Conservation (phyloP, 2,113 vertebrate species). For the Neolamprologus falcicula region DNA sequence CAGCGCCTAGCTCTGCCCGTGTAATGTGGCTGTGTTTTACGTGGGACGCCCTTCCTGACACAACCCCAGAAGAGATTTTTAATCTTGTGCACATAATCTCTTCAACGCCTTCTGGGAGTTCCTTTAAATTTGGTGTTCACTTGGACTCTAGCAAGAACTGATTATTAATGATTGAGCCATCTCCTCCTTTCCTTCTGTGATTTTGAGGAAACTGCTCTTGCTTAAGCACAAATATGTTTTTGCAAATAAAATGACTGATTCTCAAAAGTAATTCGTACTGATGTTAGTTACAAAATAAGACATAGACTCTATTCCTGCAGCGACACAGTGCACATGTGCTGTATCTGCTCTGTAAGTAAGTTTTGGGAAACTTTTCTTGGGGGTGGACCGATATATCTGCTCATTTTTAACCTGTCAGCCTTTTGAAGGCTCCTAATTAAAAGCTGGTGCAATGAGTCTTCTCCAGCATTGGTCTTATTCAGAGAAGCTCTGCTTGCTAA, state of each 20-base stretch:
- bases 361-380: not conserved
- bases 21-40: not conserved
- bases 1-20: not conserved
- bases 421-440: not conserved
- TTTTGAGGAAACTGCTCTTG: not conserved
- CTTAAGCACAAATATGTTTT: not conserved
- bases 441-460: not conserved
- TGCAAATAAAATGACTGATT: not conserved
- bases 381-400: not conserved
- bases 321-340: not conserved
- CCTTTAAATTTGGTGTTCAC: not conserved
- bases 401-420: conserved; percentile 4
- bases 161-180: not conserved
- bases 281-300: not conserved
- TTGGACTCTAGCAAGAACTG: not conserved
- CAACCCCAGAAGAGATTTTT: not conserved
- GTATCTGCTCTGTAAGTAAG: not conserved
- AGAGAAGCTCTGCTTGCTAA: not conserved
- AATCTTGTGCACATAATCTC: not conserved
- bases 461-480: not conserved
- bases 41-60: not conserved
- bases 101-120: not conserved
- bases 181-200: not conserved
- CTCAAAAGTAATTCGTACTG: not conserved
- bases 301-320: not conserved